Percentiles rank a stretch among this genome's conserved stretches.
Conservation (phyloP, 2,888 invertebrate species). For the Hydrotaea cyrtoneurina region DNA sequence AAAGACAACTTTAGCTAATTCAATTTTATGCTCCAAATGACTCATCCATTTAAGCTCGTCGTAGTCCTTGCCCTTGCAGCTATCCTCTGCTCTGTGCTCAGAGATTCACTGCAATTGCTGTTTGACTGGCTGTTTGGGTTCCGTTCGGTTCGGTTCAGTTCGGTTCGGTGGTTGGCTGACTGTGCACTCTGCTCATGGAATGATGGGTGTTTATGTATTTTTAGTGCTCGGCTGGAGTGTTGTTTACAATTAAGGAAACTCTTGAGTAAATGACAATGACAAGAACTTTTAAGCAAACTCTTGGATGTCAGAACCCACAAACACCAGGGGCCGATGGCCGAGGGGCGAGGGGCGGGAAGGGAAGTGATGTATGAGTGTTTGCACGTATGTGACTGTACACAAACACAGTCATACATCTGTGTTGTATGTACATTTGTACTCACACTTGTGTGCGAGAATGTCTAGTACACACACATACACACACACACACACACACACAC, state of each 20-base stretch:
- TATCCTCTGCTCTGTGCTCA: constrained; percentile 17
- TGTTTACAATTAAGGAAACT: constrained; percentile 76
- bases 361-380: neutral
- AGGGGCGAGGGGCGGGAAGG: neutral
- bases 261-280: constrained; percentile 74
- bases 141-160: no score
- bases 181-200: neutral
- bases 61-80: constrained; percentile 26
- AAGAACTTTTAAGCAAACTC: constrained; percentile 66
- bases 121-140: neutral
- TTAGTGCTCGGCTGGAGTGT: constrained; percentile 59
- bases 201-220: constrained; percentile 41
- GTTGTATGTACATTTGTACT: no score
- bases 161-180: no score
- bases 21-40: constrained; percentile 63
- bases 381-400: neutral
- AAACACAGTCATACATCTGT: neutral
- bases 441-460: neutral
- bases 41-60: constrained; percentile 46
- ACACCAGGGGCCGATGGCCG: neutral
- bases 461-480: neutral
- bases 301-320: constrained; percentile 39
- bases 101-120: neutral
- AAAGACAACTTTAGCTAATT: constrained; percentile 58
- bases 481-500: neutral